Evolutionary conservation across 2,888 invertebrate genomes (phyloP), one percentile per base, ranked within the genome.

Genomic region (Eupithecia vulgata): DNA sequence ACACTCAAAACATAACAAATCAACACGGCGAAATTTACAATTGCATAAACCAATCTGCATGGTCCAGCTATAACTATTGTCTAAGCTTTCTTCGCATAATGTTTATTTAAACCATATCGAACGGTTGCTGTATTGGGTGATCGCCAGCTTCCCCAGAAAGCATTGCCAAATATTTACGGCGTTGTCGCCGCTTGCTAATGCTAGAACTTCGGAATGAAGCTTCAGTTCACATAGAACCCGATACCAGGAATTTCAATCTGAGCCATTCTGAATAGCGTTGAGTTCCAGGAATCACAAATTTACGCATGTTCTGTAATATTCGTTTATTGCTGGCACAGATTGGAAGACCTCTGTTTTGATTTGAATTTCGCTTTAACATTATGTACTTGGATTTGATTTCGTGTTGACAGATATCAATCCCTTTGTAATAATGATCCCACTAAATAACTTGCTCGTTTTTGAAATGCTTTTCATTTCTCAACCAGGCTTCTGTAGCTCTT

Each of bases 131-230:
- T 80, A 87, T 90, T 91, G 90, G 90, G 87, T 81, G 84, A 75
- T 79, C 80, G 91, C 91, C 91, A 91, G 85, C 86, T 74, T 79
- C 79, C 90, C 91, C 91, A 91, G 85, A 86, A 86, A 83, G 83
- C 86, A 88, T 86, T 90, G 90, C 91, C 90, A 92, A 92, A 90
- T 88, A 90, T 89, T 87, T 85, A 84, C 85, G 83, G 83, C 82
- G 81, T 84, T 86, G 86, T 88, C 84, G 84, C 87, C 81, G 84
- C 87, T 86, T 81, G 81, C 86, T 85, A 85, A 85, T 80, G 80
- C 82, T 83, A 82, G 77, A 84, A 84, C 80, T 83, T 81, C 73
- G 78, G 72, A 83, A 85, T 83, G 82, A 81, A 83, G 80, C 81
- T 83, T 82, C 81, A 81, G 83, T 84, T 84, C 83, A 83, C 82